Conservation (phyloP, 1,140 invertebrate genomes). For the Drosophila bocki region DNA sequence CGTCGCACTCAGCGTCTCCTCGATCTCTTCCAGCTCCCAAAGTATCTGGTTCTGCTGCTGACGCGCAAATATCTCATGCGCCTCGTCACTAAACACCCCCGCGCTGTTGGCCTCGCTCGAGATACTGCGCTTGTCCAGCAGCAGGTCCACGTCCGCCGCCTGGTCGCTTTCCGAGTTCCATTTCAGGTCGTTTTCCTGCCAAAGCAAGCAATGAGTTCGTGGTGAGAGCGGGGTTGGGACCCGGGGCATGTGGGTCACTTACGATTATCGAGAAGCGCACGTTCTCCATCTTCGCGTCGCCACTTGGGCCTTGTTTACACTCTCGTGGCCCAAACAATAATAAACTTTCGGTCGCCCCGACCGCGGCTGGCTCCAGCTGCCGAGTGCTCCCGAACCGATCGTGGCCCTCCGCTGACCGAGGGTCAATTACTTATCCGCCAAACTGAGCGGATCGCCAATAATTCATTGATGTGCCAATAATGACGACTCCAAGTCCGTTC, state of each 20-base stretch:
- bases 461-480: slow-evolving; percentile 21
- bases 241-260: slow-evolving; percentile 39
- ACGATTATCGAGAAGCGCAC: slow-evolving; percentile 85
- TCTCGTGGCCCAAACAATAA: slow-evolving; percentile 61
- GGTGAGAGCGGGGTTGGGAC: not conserved
- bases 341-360: slow-evolving; percentile 42
- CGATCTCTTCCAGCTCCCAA: slow-evolving; percentile 85
- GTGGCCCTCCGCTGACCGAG: not conserved
- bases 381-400: slow-evolving; percentile 13
- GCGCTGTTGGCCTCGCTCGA: slow-evolving; percentile 85
- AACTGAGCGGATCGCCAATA: slow-evolving; percentile 28
- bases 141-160: slow-evolving; percentile 61
- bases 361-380: slow-evolving; percentile 46
- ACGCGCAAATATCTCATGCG: slow-evolving; percentile 72
- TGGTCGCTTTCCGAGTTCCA: slow-evolving; percentile 78
- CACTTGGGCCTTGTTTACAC: slow-evolving; percentile 64
- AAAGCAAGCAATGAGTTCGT: slow-evolving; percentile 44
- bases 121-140: slow-evolving; percentile 84
- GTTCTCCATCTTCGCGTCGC: slow-evolving; percentile 72
- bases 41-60: slow-evolving; percentile 83
- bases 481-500: slow-evolving; percentile 45
- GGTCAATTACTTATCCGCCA: slow-evolving; percentile 28
- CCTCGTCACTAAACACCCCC: slow-evolving; percentile 81
- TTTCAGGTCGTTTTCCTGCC: slow-evolving; percentile 83
- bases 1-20: slow-evolving; percentile 83